Percentiles rank a stretch among this genome's conserved stretches.
phyloP scores from a whole-genome alignment of 2,888 invertebrate genomes.

The Rotaria magnacalcarata region DNA sequence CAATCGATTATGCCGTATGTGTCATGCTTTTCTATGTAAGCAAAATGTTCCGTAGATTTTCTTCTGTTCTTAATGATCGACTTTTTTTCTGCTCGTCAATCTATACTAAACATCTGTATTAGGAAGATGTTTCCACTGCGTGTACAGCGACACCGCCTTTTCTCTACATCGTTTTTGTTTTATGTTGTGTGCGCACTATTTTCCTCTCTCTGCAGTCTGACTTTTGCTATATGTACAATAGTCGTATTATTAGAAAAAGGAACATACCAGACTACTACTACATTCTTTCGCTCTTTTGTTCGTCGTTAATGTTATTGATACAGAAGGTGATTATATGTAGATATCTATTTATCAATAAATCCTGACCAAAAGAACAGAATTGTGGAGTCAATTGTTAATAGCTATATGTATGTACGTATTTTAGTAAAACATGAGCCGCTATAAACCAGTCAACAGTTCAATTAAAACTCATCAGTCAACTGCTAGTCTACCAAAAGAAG shows the following conservation, averaged over 20 bases:
- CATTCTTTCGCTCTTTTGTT: neutral
- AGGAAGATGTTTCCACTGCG: neutral
- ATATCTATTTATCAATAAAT: neutral
- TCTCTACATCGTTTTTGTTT: neutral
- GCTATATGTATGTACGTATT: neutral
- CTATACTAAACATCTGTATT: neutral
- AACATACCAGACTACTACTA: neutral
- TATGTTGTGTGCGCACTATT: neutral
- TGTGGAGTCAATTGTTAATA: neutral
- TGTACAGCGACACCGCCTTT: neutral
- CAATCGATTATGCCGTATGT: no score
- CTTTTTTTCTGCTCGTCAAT: neutral
- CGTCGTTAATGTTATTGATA: neutral
- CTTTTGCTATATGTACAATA: neutral
- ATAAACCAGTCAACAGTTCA: neutral
- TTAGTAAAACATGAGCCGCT: neutral
- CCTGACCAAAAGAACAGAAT: neutral
- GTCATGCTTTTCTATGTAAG: no score
- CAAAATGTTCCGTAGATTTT: neutral
- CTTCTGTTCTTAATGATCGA: neutral
- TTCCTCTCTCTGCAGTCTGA: neutral
- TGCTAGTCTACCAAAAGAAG: slow-evolving; percentile 38
- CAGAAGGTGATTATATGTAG: neutral
- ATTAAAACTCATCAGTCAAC: slow-evolving; percentile 27
- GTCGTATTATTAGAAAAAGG: neutral